These are phyloP conservation scores for Porites rus DNA, from an alignment of 92 coral and sea anemone species.

Conservation along the genomic window DNA sequence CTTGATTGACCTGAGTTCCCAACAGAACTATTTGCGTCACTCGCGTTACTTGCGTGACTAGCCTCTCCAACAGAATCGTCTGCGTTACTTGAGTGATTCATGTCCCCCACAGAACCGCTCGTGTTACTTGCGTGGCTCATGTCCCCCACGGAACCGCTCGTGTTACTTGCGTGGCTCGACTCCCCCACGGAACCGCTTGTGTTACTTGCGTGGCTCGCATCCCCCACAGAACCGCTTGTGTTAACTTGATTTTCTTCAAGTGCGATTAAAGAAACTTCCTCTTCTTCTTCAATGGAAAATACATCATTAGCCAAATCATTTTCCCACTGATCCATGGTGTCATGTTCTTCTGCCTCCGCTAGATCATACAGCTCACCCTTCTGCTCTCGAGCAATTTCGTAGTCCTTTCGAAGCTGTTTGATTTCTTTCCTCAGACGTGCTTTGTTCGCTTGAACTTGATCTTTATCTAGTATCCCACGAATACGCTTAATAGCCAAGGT, in stretches of 20 bases:
- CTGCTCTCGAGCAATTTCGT: background rate
- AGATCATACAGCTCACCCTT: no score
- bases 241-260: background rate
- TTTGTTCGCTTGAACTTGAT: background rate
- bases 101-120: background rate
- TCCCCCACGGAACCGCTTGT: no score
- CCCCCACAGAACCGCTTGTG: background rate
- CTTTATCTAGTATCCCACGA: background rate
- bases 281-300: background rate
- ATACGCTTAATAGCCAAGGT: no score
- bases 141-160: no score
- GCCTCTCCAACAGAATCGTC: background rate
- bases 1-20: background rate
- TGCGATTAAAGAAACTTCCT: conserved; percentile 5
- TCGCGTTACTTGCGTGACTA: background rate
- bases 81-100: background rate
- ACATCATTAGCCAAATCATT: no score
- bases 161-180: no score
- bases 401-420: conserved; percentile 8
- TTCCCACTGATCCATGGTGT: no score
- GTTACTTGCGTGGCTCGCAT: no score
- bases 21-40: background rate
- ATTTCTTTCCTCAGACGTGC: background rate
- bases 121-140: no score
- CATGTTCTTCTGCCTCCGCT: no score